Conservation (phyloP, 2,797 vertebrate genomes). For the Petrocephalus sullivani region DNA sequence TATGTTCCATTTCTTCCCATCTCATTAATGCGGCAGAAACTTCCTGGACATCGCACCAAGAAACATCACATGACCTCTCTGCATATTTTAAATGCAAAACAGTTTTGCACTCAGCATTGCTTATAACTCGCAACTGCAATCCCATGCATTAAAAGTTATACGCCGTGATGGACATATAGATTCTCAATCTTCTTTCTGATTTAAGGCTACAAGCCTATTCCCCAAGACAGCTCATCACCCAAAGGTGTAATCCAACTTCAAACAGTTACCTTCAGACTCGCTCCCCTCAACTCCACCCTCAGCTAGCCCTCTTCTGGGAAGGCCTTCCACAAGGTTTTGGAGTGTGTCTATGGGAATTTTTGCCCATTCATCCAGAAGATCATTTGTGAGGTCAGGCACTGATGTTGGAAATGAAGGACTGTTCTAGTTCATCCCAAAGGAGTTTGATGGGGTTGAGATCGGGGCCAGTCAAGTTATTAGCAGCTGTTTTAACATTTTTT, state of each 20-base stretch:
- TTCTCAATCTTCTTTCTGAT: background rate
- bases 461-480: background rate
- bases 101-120: background rate
- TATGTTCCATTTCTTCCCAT: background rate
- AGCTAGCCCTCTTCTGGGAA: background rate
- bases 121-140: background rate
- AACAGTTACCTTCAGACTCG: background rate
- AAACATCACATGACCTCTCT: background rate
- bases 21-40: background rate
- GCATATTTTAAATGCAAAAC: background rate
- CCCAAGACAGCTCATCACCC: background rate
- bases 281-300: background rate
- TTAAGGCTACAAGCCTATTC: background rate
- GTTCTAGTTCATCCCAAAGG: background rate
- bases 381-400: background rate
- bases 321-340: background rate
- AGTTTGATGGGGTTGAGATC: background rate
- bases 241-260: background rate
- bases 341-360: background rate
- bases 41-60: background rate
- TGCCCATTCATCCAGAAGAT: background rate
- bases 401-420: background rate
- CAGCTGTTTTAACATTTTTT: too few relatives aligned
- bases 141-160: background rate
- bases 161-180: background rate